A percentile compares a stretch with the other conserved stretches of the same genome.
Evolutionary conservation across 2,797 vertebrate genomes (phyloP).

Genomic region (Esox lucius): DNA sequence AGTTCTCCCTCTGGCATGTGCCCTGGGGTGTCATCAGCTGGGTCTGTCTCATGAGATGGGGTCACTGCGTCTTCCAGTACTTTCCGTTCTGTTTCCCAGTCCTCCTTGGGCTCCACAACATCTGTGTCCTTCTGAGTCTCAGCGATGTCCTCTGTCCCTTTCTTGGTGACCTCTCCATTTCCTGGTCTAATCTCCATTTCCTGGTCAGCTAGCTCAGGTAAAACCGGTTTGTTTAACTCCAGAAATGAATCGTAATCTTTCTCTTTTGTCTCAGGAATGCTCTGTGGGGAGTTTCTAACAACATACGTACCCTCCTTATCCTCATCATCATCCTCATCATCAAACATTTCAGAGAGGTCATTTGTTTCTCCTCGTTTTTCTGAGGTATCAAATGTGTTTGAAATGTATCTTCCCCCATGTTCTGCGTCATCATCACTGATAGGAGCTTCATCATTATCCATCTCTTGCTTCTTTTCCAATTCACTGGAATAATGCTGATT

Average conservation of each 20-base stretch:
- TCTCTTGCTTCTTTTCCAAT: not conserved
- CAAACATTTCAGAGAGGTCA: not conserved
- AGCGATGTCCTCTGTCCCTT: constrained; percentile 1
- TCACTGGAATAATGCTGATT: not conserved
- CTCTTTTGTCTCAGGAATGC: constrained; percentile 12
- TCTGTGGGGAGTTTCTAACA: constrained; percentile 4
- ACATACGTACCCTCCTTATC: too few relatives aligned
- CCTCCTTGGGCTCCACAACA: constrained; percentile 25
- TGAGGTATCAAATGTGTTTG: not conserved
- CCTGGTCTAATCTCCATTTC: not conserved
- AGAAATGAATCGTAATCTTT: not conserved
- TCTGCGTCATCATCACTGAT: not conserved
- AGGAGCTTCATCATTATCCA: not conserved
- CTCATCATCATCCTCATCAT: not conserved
- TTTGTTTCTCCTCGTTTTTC: constrained; percentile 20
- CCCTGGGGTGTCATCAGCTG: constrained; percentile 33
- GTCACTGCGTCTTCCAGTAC: constrained; percentile 33
- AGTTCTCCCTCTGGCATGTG: constrained; percentile 32
- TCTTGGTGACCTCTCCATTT: not conserved
- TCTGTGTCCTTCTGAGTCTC: constrained; percentile 21
- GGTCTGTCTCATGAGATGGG: constrained; percentile 26
- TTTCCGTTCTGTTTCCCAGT: constrained; percentile 27
- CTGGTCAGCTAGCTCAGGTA: not conserved
- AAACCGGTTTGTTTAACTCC: not conserved
- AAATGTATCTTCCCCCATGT: not conserved